Percentiles rank a stretch among this genome's conserved stretches.
Evolutionary conservation across 2,113 vertebrate species (phyloP).

Genomic region (Bostrychus sinensis): DNA sequence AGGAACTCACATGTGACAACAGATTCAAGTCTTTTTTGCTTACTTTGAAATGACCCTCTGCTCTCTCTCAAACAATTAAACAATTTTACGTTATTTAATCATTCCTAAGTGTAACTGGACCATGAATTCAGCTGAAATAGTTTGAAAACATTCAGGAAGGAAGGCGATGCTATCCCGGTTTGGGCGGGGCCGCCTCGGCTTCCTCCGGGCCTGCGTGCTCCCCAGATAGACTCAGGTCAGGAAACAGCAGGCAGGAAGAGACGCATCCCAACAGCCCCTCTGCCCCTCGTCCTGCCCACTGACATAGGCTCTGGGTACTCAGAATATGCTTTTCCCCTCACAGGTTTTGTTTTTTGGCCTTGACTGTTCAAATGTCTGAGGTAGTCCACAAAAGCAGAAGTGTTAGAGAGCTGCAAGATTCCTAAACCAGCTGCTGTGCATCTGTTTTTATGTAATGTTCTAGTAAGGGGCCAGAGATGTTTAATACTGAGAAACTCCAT

Average conservation of each 20-base stretch:
- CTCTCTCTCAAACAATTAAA: slow-evolving; percentile 3
- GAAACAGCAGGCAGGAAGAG: slow-evolving; percentile 79
- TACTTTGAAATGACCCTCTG: not conserved
- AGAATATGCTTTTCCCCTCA: slow-evolving; percentile 37
- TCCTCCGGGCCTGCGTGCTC: slow-evolving; percentile 66
- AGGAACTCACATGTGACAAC: not conserved
- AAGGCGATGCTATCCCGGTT: slow-evolving; percentile 73
- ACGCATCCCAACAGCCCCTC: slow-evolving; percentile 67
- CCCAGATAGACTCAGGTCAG: slow-evolving; percentile 69
- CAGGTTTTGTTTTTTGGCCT: slow-evolving; percentile 24
- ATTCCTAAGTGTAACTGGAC: slow-evolving; percentile 62
- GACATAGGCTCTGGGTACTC: slow-evolving; percentile 33
- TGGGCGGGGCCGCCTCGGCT: slow-evolving; percentile 68
- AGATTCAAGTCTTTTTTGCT: not conserved
- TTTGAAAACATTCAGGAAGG: slow-evolving; percentile 73
- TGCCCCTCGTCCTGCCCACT: slow-evolving; percentile 18
- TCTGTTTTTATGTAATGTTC: slow-evolving; percentile 4
- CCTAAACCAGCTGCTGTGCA: slow-evolving; percentile 20
- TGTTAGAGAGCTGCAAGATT: slow-evolving; percentile 27
- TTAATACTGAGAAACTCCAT: slow-evolving; percentile 8
- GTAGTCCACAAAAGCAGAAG: slow-evolving; percentile 27
- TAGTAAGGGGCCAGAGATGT: slow-evolving; percentile 1
- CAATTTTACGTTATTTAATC: slow-evolving; percentile 26
- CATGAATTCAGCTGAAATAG: slow-evolving; percentile 62
- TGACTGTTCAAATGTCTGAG: slow-evolving; percentile 19